Evolutionary conservation across 2,888 invertebrate genomes (phyloP).

Genomic region (Apamea epomidion): DNA sequence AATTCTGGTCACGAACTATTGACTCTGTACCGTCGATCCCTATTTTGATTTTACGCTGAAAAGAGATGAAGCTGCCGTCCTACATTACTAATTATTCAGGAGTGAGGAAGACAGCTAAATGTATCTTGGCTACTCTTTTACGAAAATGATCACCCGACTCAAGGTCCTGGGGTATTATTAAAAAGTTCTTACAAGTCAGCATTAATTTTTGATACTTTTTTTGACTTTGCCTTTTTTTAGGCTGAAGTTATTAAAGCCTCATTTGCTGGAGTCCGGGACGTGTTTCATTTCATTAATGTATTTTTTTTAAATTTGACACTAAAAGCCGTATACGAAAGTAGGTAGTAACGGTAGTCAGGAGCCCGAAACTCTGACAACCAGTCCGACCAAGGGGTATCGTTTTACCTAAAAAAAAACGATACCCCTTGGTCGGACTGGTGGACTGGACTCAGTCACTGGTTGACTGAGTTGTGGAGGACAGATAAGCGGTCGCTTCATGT

Average conservation of each 20-base stretch:
- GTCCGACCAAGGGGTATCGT: background rate
- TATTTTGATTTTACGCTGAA: constrained; percentile 58
- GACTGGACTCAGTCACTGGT: no score
- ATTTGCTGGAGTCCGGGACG: background rate
- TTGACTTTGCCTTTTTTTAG: background rate
- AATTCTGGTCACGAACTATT: constrained; percentile 66
- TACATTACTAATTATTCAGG: constrained; percentile 21
- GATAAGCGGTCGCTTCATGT: background rate
- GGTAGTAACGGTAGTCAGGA: rapidly evolving
- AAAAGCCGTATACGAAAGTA: background rate
- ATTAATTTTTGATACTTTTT: constrained; percentile 19
- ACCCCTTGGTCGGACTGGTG: no score
- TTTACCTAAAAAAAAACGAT: no score
- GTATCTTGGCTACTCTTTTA: background rate
- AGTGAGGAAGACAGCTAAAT: constrained; percentile 19
- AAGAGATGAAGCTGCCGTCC: constrained; percentile 42
- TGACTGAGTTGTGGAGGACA: background rate
- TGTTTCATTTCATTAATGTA: no score
- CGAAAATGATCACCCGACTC: constrained; percentile 3
- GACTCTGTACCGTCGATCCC: constrained; percentile 27
- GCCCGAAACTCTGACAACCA: background rate
- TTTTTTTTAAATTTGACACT: background rate
- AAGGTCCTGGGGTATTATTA: constrained; percentile 20
- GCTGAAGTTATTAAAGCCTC: background rate
- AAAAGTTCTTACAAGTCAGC: constrained; percentile 32